Conservation (phyloP, 2,888 invertebrate species). For the Sinodicranocentrus sp. region DNA sequence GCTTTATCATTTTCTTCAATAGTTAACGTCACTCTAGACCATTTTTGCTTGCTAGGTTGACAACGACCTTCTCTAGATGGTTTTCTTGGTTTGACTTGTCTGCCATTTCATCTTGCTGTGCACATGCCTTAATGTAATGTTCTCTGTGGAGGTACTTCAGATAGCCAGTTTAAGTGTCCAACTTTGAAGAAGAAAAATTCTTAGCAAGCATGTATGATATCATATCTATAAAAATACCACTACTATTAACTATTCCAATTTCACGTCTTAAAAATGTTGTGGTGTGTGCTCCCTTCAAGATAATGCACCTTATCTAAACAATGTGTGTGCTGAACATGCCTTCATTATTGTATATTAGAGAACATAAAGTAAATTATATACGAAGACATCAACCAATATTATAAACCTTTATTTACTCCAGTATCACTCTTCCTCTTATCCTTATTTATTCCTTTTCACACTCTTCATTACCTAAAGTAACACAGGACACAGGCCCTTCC, state of each 20-base stretch:
- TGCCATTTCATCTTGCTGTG: background rate
- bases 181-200: background rate
- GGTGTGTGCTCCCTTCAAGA: background rate
- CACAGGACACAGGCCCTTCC: no score
- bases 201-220: background rate
- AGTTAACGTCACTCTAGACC: background rate
- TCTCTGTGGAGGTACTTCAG: background rate
- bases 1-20: slow-evolving; percentile 13
- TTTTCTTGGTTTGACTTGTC: background rate
- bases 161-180: background rate
- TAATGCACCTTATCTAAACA: no score
- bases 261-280: background rate
- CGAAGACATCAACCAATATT: background rate
- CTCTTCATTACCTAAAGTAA: background rate
- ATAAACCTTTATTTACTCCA: background rate
- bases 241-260: slow-evolving; percentile 6
- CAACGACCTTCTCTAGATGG: background rate
- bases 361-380: no score
- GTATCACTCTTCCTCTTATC: background rate
- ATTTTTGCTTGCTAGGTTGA: background rate
- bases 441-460: background rate
- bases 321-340: no score
- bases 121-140: background rate
- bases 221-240: background rate
- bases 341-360: no score